Evolutionary conservation across 2,113 vertebrate genomes (phyloP), one percentile per base, ranked within the genome.

Genomic region (Rhegmatorhina hoffmannsi): DNA sequence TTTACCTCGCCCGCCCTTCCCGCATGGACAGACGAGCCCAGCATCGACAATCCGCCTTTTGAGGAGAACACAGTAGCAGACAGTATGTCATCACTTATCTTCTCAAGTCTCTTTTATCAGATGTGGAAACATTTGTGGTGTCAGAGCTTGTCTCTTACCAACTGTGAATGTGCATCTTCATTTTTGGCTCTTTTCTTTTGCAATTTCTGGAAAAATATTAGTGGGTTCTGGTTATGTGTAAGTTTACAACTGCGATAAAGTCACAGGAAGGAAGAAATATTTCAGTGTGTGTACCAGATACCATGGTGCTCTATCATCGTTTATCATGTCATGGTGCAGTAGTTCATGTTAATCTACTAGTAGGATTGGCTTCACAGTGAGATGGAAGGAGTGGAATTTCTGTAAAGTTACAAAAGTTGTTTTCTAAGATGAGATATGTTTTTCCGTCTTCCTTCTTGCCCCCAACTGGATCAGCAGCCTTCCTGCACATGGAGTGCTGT

Each of bases 31-130:
- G 98, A 99, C 5, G 99, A 99, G 28, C 98, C 98, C 3, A 91
- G 99, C 85, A 97, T 99, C 6, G 99, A 99, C 97, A 99, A 99
- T 97, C 99, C 98, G 1, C 98, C 99, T 94, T 99, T 99, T 46
- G 99, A 99, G 92, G 99, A 99, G 97, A 99, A 83, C 97, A 97
- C 97, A 0, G 98, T 98, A 83, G 97, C 99, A 82, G 99, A 99
- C 91, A 98, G 99, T 99, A 98, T 94, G 99, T 98, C 93, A 38
- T 16, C 86, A 9, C 84, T 83, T 72, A 47, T 12, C 66, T 69
- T 74, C 40, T 74, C 59, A 62, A 66, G 63, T 75, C 31, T 53
- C 52, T 74, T 70, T 31, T 89, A 67, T 90, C 91, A 86, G 86
- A 76, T 50, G 46, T 60, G 46, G 73, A 78, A 75, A 40, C 31